phyloP scores from a whole-genome alignment of 37 sponge, comb jelly and placozoan species.

The Aphrocallistes beatrix region DNA sequence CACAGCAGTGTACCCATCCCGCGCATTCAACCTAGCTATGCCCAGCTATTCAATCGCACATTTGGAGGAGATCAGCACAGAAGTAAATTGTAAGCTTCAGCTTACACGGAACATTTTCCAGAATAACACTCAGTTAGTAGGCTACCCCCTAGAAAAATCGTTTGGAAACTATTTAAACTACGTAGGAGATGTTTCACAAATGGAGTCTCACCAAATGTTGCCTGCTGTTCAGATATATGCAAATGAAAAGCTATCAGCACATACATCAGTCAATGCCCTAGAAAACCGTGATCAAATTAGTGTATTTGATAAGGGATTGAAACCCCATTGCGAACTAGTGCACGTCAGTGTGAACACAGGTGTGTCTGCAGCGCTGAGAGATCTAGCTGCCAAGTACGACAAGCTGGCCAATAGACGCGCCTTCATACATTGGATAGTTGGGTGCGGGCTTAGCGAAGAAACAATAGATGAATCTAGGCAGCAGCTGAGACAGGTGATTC shows the following conservation, averaged over 20 bases:
- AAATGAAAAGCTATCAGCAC: background rate
- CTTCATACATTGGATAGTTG: background rate
- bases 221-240: background rate
- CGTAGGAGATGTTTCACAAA: background rate
- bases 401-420: background rate
- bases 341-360: background rate
- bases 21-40: background rate
- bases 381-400: background rate
- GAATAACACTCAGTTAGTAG: background rate
- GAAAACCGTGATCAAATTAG: background rate
- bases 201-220: background rate
- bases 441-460: background rate
- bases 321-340: background rate
- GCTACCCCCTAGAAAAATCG: background rate
- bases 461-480: too few species aligned
- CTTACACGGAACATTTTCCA: background rate
- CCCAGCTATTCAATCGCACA: background rate
- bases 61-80: background rate
- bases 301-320: background rate
- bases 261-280: background rate
- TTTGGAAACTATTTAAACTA: background rate
- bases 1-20: background rate
- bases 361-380: background rate
- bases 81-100: background rate
- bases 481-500: too few species aligned